A percentile compares a stretch with the other conserved stretches of the same genome.
These are phyloP conservation scores for Kuschelorhynchus macadamiae DNA, from an alignment of 2,888 invertebrate species.

Conservation along the genomic window DNA sequence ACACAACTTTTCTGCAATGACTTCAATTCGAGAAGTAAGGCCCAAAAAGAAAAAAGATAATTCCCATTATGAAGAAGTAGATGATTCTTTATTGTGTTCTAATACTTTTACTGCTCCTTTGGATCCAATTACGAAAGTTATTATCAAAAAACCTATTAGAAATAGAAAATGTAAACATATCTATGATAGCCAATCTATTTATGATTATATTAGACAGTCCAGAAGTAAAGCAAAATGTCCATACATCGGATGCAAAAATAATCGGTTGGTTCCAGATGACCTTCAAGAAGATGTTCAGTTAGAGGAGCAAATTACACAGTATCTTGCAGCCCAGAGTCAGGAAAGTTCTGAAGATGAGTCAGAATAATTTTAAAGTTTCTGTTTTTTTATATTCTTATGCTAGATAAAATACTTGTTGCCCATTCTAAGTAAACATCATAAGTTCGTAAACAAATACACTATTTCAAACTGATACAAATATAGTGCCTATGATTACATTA, in stretches of 20 bases:
- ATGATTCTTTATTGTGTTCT: conserved; percentile 59
- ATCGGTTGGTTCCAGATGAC: conserved; percentile 51
- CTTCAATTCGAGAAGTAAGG: conserved; percentile 53
- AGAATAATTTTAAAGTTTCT: not conserved
- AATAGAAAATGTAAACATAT: conserved; percentile 61
- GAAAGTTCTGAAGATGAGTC: conserved; percentile 41
- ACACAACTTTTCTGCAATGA: conserved; percentile 51
- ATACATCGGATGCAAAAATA: conserved; percentile 60
- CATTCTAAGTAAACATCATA: too few species aligned
- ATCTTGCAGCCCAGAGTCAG: conserved; percentile 45
- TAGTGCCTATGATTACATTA: too few species aligned
- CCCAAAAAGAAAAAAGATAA: conserved; percentile 50
- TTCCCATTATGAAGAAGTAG: conserved; percentile 53
- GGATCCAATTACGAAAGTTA: conserved; percentile 61
- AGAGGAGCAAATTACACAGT: conserved; percentile 54
- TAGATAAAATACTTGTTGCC: too few species aligned
- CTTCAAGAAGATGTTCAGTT: conserved; percentile 54
- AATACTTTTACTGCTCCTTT: conserved; percentile 59
- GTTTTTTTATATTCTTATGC: not conserved
- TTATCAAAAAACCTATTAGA: conserved; percentile 58
- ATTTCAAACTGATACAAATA: too few species aligned
- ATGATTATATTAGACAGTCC: conserved; percentile 57
- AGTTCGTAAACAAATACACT: too few species aligned
- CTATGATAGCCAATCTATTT: conserved; percentile 59
- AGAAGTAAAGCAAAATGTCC: conserved; percentile 61